These are phyloP conservation scores for Microcebus ravelobensis DNA, from an alignment of 2,113 vertebrate species.

Conservation along the genomic window DNA sequence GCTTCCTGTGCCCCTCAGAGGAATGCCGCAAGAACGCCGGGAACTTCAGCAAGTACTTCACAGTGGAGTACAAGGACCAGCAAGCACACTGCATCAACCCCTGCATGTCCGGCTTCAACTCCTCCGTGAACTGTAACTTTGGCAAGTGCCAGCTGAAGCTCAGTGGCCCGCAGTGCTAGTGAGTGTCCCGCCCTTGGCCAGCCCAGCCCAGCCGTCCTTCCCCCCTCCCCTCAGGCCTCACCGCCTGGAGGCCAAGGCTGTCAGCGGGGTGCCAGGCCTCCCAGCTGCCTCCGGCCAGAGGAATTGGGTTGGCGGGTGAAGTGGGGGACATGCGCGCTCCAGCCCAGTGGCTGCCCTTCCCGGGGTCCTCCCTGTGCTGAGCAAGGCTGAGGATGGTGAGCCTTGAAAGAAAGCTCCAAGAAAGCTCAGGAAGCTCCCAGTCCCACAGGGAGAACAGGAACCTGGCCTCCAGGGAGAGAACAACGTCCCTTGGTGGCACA, in stretches of 20 bases:
- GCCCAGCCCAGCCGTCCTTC: accelerated
- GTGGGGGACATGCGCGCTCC: accelerated
- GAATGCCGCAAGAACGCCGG: too few relatives aligned
- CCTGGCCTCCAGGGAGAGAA: background rate
- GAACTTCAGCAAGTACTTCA: too few relatives aligned
- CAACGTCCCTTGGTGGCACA: too few relatives aligned
- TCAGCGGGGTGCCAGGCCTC: background rate
- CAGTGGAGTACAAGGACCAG: too few relatives aligned
- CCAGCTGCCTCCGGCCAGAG: background rate
- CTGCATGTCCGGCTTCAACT: background rate
- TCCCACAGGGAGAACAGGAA: background rate
- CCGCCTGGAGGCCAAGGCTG: background rate
- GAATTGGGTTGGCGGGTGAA: too few relatives aligned
- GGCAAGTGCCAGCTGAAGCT: slow-evolving; percentile 44
- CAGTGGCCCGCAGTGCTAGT: slow-evolving; percentile 66
- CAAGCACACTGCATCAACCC: background rate
- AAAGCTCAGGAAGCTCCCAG: background rate
- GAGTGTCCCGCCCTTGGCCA: background rate
- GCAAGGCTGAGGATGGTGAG: background rate
- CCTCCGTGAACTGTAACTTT: background rate
- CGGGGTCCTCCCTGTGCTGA: background rate
- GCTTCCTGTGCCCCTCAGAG: too few relatives aligned
- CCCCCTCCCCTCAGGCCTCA: accelerated
- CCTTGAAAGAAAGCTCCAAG: too few relatives aligned
- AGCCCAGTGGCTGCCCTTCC: background rate